Evolutionary conservation across 1,140 invertebrate genomes (phyloP), one percentile per base, ranked within the genome.

Genomic region (Wiebesia pumilae): DNA sequence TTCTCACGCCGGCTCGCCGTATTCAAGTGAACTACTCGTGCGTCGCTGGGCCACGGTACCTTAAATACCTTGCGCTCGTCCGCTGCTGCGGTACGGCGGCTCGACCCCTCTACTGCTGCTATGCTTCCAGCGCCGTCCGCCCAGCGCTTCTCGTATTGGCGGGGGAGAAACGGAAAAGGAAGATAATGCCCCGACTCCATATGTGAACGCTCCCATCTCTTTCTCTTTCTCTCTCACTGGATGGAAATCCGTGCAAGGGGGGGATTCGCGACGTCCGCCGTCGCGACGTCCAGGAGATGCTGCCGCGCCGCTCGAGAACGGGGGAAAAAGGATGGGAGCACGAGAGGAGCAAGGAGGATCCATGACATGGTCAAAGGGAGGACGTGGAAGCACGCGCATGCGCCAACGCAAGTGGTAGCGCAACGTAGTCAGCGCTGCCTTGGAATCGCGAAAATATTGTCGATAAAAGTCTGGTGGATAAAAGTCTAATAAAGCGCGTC

Each of bases 1-100:
- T 83, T 87, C 80, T 83, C 81, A 84, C 73, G 82, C 86, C 90
- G 91, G 90, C 90, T 92, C 93, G 93, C 93, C 91, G 92, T 91
- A 92, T 93, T 93, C 92, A 93, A 94, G 93, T 94, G 91, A 93
- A 94, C 93, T 94, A 94, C 93, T 94, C 92, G 92, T 93, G 93
- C 91, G 92, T 91, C 92, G 92, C 91, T 91, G 90, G 91, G 93
- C 92, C 91, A 92, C 93, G 91, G 92, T 93, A 93, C 93, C 93
- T 94, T 94, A 93, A 94, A 93, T 94, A 94, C 93, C 93, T 93
- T 93, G 91, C 90, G 91, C 90, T 90, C 89, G 71, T 27, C 33
- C 83, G 75, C 40, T 16, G 47, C 81, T 38, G 71, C 83, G 83
- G 85, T 88, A 82, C 71, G 75, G 84, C 81, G 81, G 75, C 89